phyloP scores from a whole-genome alignment of 2,797 vertebrate species.

The Discoglossus pictus region DNA sequence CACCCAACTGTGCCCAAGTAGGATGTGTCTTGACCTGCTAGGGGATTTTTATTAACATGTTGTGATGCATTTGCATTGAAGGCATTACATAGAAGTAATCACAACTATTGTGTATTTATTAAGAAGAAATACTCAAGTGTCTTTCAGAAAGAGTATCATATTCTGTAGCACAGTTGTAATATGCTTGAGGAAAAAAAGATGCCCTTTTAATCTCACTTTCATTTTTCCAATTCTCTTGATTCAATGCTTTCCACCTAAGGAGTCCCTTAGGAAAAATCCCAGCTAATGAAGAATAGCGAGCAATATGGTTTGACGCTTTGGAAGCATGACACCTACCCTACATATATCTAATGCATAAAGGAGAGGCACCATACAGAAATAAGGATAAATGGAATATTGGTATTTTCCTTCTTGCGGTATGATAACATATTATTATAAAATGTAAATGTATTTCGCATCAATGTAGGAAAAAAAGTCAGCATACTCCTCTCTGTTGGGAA shows the following conservation, averaged over 20 bases:
- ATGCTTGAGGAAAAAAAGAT: conserved; percentile 45
- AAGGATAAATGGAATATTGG: neutral
- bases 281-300: conserved; percentile 47
- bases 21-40: no score
- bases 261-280: conserved; percentile 47
- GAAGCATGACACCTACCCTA: conserved; percentile 44
- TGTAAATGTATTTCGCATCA: conserved; percentile 7
- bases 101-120: no score
- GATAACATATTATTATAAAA: conserved; percentile 20
- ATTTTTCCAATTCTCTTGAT: conserved; percentile 49
- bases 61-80: no score
- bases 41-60: no score
- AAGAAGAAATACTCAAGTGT: no score
- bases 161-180: conserved; percentile 31
- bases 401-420: conserved; percentile 1
- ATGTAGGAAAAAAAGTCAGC: neutral
- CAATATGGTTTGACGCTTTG: conserved; percentile 49
- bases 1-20: no score
- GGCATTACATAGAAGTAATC: no score
- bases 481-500: neutral
- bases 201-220: conserved; percentile 50
- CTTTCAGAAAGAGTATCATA: conserved; percentile 6
- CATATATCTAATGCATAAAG: conserved; percentile 39
- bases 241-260: conserved; percentile 42
- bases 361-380: conserved; percentile 11